Conservation (phyloP, 2,797 vertebrate species). For the Pangasius mekongensis region DNA sequence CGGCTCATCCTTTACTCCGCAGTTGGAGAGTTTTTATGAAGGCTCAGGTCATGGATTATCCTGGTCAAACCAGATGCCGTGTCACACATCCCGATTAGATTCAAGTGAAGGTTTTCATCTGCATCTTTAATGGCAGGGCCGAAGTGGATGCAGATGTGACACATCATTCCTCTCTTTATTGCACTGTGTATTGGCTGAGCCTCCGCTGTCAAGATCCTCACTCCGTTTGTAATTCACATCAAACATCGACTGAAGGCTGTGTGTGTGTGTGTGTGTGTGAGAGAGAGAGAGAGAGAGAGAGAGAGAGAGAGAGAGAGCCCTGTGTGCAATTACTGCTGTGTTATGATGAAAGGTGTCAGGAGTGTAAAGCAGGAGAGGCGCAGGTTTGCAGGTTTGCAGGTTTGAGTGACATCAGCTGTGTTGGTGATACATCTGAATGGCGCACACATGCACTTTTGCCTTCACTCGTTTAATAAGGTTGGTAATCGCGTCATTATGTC, state of each 20-base stretch:
- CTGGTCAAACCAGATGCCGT: slow-evolving; percentile 4
- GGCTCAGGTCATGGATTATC: slow-evolving; percentile 34
- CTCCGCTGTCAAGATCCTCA: background rate
- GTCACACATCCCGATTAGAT: slow-evolving; percentile 31
- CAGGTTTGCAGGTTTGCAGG: background rate
- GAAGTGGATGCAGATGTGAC: background rate
- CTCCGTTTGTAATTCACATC: background rate
- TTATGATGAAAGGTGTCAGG: slow-evolving; percentile 22
- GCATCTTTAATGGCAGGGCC: background rate
- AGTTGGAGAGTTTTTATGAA: slow-evolving; percentile 29
- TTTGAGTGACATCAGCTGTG: slow-evolving; percentile 23
- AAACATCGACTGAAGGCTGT: background rate
- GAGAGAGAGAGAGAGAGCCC: too few species aligned
- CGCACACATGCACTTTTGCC: background rate
- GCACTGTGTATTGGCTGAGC: background rate
- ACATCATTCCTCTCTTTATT: slow-evolving; percentile 16
- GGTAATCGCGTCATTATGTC: slow-evolving; percentile 30
- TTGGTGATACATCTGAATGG: slow-evolving; percentile 15
- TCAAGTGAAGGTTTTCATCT: background rate
- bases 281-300: too few species aligned
- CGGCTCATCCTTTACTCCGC: background rate
- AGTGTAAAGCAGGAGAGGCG: background rate
- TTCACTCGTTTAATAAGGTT: background rate
- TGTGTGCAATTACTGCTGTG: slow-evolving; percentile 18
- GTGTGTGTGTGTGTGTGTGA: background rate